These are phyloP conservation scores for Hippocampus comes DNA, from an alignment of 2,113 vertebrate genomes.

Conservation along the genomic window DNA sequence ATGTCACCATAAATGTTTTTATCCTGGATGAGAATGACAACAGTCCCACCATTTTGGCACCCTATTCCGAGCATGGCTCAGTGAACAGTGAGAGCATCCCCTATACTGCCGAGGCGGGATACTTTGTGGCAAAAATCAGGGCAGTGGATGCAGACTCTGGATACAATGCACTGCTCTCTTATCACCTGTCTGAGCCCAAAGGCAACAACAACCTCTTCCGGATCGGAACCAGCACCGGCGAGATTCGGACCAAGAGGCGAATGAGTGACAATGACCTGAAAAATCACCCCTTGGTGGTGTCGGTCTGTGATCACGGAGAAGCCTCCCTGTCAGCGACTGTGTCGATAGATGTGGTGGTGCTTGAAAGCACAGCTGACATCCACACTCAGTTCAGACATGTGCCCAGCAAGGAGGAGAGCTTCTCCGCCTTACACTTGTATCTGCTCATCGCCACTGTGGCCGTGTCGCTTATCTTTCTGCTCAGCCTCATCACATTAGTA, in stretches of 20 bases:
- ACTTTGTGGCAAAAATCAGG: slow-evolving; percentile 44
- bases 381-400: slow-evolving; percentile 74
- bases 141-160: slow-evolving; percentile 41
- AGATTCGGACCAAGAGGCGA: slow-evolving; percentile 56
- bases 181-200: slow-evolving; percentile 54
- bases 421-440: slow-evolving; percentile 72
- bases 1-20: slow-evolving; percentile 17
- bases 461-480: slow-evolving; percentile 72
- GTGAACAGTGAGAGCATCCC: slow-evolving; percentile 35
- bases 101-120: slow-evolving; percentile 36
- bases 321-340: slow-evolving; percentile 74
- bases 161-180: slow-evolving; percentile 47
- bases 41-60: slow-evolving; percentile 14
- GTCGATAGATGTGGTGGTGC: slow-evolving; percentile 72
- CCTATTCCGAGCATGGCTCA: slow-evolving; percentile 32
- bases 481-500: slow-evolving; percentile 55
- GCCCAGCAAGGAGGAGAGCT: slow-evolving; percentile 52
- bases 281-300: slow-evolving; percentile 74
- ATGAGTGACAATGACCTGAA: slow-evolving; percentile 74
- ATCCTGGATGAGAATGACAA: slow-evolving; percentile 54
- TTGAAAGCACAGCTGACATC: slow-evolving; percentile 68
- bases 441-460: slow-evolving; percentile 72
- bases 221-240: slow-evolving; percentile 53
- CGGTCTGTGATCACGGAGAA: slow-evolving; percentile 76
- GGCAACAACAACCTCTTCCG: slow-evolving; percentile 53